Conservation (phyloP, 2,888 invertebrate genomes). For the Drosophila anomalata region DNA sequence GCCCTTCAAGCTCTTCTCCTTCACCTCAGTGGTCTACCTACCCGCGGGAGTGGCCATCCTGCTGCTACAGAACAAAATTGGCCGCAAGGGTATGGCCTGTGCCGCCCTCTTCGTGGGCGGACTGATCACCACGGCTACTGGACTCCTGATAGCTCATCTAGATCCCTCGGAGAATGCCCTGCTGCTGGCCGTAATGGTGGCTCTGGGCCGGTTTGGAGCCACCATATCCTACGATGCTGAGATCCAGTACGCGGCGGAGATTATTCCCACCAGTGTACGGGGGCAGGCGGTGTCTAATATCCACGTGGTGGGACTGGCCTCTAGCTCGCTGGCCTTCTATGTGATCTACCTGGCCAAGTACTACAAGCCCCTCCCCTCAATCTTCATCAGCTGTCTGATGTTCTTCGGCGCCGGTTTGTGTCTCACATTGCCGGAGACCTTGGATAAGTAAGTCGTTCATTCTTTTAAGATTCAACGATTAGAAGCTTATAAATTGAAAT, state of each 20-base stretch:
- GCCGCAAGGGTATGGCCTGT: conserved; percentile 86
- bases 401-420: conserved; percentile 85
- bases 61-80: conserved; percentile 81
- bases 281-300: conserved; percentile 87
- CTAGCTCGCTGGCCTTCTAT: conserved; percentile 86
- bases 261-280: conserved; percentile 87
- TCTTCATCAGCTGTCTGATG: conserved; percentile 84
- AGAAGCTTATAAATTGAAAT: not conserved
- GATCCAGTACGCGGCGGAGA: conserved; percentile 87
- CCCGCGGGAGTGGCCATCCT: conserved; percentile 84
- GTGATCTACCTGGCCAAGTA: conserved; percentile 84
- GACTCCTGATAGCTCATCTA: conserved; percentile 83
- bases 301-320: conserved; percentile 86
- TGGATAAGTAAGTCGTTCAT: conserved; percentile 79
- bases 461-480: not conserved
- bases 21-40: conserved; percentile 85
- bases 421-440: conserved; percentile 86
- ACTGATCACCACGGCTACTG: conserved; percentile 84
- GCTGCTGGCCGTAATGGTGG: conserved; percentile 84
- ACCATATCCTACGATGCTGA: conserved; percentile 87
- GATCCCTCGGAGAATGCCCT: conserved; percentile 79
- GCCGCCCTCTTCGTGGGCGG: conserved; percentile 85
- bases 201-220: conserved; percentile 85
- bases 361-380: conserved; percentile 85
- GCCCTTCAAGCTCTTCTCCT: conserved; percentile 85